Conservation (phyloP, 2,888 invertebrate species). For the Microctonus aethiopoides region DNA sequence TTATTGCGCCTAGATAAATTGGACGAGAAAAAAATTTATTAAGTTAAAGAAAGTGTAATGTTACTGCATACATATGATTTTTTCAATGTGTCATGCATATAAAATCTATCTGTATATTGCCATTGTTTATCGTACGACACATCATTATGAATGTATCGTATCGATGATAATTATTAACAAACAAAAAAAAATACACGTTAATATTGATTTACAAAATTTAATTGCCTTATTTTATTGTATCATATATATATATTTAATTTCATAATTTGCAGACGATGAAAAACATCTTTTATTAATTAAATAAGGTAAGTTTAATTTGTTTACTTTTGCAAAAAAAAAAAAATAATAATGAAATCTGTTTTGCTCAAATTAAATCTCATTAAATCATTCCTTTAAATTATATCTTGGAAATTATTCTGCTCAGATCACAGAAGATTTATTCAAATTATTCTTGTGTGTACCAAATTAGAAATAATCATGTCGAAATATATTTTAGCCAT, state of each 20-base stretch:
- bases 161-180: constrained; percentile 58
- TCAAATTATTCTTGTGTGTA: too few species aligned
- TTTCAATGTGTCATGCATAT: constrained; percentile 62
- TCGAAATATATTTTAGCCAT: too few species aligned
- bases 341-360: too few species aligned
- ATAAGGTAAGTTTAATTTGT: too few species aligned
- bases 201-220: constrained; percentile 50
- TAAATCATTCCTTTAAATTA: too few species aligned
- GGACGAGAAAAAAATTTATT: constrained; percentile 40
- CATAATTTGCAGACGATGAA: too few species aligned
- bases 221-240: constrained; percentile 14
- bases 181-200: constrained; percentile 55
- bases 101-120: constrained; percentile 59
- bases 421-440: too few species aligned
- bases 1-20: constrained; percentile 45
- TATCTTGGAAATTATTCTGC: too few species aligned
- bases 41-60: constrained; percentile 38
- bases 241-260: not conserved
- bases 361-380: too few species aligned
- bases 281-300: too few species aligned
- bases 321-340: too few species aligned
- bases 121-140: constrained; percentile 50
- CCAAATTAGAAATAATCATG: too few species aligned
- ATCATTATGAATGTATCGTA: constrained; percentile 45
- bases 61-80: constrained; percentile 56